These are phyloP conservation scores for Dasyurus viverrinus DNA, from an alignment of 2,113 vertebrate genomes.

Conservation along the genomic window DNA sequence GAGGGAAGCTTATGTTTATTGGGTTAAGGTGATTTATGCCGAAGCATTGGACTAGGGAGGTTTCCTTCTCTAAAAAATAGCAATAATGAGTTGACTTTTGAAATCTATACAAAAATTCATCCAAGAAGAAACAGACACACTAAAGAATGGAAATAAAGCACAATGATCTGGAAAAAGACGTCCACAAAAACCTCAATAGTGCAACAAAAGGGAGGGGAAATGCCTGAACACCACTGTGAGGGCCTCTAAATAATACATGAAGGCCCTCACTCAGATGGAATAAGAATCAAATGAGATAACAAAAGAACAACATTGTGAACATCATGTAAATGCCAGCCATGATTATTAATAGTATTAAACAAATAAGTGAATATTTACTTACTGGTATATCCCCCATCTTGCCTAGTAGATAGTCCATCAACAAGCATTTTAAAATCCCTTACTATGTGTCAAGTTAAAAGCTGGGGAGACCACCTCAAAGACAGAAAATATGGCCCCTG, in stretches of 20 bases:
- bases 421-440: neutral
- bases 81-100: slow-evolving; percentile 48
- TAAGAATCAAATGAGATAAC: neutral
- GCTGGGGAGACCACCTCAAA: neutral
- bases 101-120: slow-evolving; percentile 45
- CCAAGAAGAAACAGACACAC: slow-evolving; percentile 29
- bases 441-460: neutral
- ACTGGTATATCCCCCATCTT: neutral
- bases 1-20: slow-evolving; percentile 38
- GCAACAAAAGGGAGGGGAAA: slow-evolving; percentile 21
- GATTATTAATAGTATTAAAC: neutral
- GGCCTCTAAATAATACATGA: slow-evolving; percentile 20
- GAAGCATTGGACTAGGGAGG: neutral
- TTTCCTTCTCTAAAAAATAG: slow-evolving; percentile 16
- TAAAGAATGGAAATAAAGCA: slow-evolving; percentile 55
- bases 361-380: neutral
- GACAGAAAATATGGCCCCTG: neutral
- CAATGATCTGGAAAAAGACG: slow-evolving; percentile 34
- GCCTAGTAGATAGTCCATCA: neutral
- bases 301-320: neutral
- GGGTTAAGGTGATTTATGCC: slow-evolving; percentile 18
- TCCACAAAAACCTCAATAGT: slow-evolving; percentile 40
- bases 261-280: neutral
- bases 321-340: neutral
- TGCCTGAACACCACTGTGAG: neutral